Evolutionary conservation across 2,888 invertebrate genomes (phyloP).

Genomic region (Pandemis corylana): DNA sequence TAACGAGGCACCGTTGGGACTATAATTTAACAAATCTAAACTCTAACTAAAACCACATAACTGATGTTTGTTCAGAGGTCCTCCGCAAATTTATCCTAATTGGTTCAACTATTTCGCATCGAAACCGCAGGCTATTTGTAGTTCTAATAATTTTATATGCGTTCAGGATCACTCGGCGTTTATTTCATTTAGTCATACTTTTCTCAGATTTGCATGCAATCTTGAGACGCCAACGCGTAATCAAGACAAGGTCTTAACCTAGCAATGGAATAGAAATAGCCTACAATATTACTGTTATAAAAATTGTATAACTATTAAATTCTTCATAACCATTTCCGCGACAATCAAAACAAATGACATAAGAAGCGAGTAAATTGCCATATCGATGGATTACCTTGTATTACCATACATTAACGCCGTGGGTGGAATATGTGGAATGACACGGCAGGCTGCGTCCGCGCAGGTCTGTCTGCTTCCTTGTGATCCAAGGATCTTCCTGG

Average conservation of each 20-base stretch:
- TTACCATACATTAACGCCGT: constrained; percentile 35
- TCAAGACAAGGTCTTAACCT: background rate
- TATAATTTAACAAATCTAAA: background rate
- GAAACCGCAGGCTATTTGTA: no score
- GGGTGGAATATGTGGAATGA: constrained; percentile 14
- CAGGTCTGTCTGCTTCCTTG: constrained; percentile 47
- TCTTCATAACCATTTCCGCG: background rate
- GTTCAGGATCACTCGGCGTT: no score
- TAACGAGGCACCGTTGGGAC: background rate
- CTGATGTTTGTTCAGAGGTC: no score
- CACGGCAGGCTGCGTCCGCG: constrained; percentile 14
- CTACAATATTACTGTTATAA: background rate
- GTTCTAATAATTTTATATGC: no score
- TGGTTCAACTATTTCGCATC: no score
- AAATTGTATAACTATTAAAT: background rate
- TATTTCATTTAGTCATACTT: no score
- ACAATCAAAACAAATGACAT: background rate
- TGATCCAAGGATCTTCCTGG: constrained; percentile 54
- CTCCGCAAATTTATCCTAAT: no score
- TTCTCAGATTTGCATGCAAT: background rate
- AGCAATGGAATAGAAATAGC: background rate
- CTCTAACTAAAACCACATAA: no score
- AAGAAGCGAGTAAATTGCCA: constrained; percentile 13
- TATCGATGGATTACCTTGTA: constrained; percentile 28
- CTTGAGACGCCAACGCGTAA: background rate